Evolutionary conservation across 2,888 invertebrate species (phyloP), one percentile per base, ranked within the genome.

Genomic region (Trypoxylon attenuatum): DNA sequence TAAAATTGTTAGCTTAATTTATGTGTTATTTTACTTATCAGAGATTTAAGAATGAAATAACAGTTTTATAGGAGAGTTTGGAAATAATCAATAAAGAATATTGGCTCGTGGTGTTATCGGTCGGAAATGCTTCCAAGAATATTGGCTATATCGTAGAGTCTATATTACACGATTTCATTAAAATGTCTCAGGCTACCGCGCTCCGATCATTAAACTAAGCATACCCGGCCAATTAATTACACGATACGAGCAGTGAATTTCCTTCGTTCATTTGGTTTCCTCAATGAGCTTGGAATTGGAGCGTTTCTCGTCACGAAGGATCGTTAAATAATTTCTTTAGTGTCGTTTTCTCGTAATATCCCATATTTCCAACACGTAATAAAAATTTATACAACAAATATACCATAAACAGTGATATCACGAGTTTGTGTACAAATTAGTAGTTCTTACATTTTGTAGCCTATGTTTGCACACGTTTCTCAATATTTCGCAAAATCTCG

Each of bases 201-300:
- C 8, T 22, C 4, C 8, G 27, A 16, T 21, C 18, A 43, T 53
- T 53, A 43, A 43, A 27, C 16, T 29, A 16, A 13, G 27, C 53
- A 16, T 21, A 33, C 33, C 27, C n/a, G 19, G 21, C 53, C 43
- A 43, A 53, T 52, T 52, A 42, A 19, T 19, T 29, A 29, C 27
- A 16, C n/a, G n/a, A n/a, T n/a, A 43, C 19, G 27, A 21, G 10
- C 33, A 43, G 5, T 53, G 42, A 43, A 43, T 43, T 53, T 43
- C 29, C 21, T 43, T n/a, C 18, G 27, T 29, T n/a, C 43, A 25
- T 29, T 53, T 21, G 15, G 29, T 19, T 33, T 3, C 15, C 22
- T 27, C 29, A 53, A 53, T 29, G 15, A 43, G 15, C 21, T 13
- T 43, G 22, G 52, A 53, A 53, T 29, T 43, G 27, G 22, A 33